Base-by-base conservation (phyloP, 1,140 invertebrate species). In the Camponotus floridanus region DNA sequence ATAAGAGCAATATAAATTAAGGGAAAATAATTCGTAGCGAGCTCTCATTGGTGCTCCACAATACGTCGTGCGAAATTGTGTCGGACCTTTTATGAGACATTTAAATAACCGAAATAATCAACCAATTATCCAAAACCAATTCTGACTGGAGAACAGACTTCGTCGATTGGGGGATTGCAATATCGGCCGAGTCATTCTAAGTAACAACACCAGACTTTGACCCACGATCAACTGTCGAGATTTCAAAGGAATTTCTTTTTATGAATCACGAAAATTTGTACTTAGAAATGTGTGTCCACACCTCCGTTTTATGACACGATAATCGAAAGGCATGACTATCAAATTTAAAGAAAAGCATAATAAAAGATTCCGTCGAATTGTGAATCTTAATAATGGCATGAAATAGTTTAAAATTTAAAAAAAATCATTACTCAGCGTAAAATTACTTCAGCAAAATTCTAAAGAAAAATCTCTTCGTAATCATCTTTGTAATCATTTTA, bases 101-200 rank as follows among this genome's bases (percentile, higher is more conserved):
- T 83, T 87, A 91, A 91, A 91, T 89, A 91, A 91, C 85, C 71
- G 79, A 64, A 76, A 79, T 92, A 92, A 92, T 92, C 91, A 89
- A 85, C 86, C 91, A 91, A 92, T 92, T 92, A 92, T 91, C 68
- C 76, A 39, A 26, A 48, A 64, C 9, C 70, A 61, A 21, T 59
- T 64, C 80, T 62, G 76, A 67, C 39, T 26, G 79, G 2, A 36
- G 61, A 59, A 65, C 13, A 74, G 39, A 11, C 33, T 67, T 76
- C 61, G 70, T 64, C 67, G 79, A 91, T 89, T 89, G 86, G 59
- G 51, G 87, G 70, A 76, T 87, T 73, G 80, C 39, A 76, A 65
- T 76, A 70, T 76, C 51, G 42, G 65, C 80, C 79, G 74, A 89
- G 89, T 90, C 88, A 90, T 80, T 76, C 78, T 51, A 80, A 86